Conservation (phyloP, 2,888 invertebrate species). For the Heliconius ethilla region DNA sequence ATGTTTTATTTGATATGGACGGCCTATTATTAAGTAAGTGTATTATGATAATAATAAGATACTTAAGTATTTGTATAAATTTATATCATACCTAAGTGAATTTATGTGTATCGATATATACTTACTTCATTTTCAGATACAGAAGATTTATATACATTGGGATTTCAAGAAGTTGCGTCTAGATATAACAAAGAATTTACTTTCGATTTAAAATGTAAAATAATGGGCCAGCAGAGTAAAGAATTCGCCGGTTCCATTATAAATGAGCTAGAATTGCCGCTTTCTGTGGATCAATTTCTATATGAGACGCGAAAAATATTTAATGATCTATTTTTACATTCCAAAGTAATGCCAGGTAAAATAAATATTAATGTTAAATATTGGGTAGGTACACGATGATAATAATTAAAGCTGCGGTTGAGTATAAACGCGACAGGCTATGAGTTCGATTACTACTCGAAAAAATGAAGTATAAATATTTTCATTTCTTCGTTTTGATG, state of each 20-base stretch:
- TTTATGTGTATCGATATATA: no score
- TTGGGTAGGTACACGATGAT: background rate
- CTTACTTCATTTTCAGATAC: constrained; percentile 90
- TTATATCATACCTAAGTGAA: background rate
- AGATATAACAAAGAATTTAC: constrained; percentile 88
- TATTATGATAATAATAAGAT: background rate
- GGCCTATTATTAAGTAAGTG: constrained; percentile 72
- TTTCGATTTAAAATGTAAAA: constrained; percentile 87
- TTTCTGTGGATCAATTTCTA: constrained; percentile 86
- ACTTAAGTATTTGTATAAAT: background rate
- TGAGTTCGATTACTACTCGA: no score
- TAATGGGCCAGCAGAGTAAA: constrained; percentile 87
- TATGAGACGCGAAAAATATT: constrained; percentile 79
- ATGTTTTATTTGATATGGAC: constrained; percentile 77
- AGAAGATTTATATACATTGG: constrained; percentile 88
- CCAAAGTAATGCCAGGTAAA: constrained; percentile 87
- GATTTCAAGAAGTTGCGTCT: constrained; percentile 85
- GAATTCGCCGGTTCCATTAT: constrained; percentile 84
- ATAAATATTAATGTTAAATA: background rate
- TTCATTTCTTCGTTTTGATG: no score
- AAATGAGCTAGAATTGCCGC: constrained; percentile 83
- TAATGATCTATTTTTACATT: constrained; percentile 82
- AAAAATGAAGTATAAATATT: no score
- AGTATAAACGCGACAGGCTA: no score
- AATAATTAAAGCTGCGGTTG: no score